Base-by-base conservation (phyloP, 2,797 vertebrate genomes). In the Enoplosus armatus region DNA sequence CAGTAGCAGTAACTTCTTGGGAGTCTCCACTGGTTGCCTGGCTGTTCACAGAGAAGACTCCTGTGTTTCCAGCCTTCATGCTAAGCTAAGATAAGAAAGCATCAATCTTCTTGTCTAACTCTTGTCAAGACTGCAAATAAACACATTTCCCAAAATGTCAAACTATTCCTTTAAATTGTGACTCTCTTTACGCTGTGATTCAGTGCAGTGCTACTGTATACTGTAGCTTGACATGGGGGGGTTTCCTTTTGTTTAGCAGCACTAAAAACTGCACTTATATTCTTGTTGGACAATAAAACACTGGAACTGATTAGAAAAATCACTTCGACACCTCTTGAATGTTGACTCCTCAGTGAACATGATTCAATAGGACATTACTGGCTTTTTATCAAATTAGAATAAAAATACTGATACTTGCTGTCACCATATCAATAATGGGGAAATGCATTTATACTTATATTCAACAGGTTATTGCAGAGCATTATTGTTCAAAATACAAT, bases 401-500 rank as follows among this genome's bases (percentile, higher is more conserved):
- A 66, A 79, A 89, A 85, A 83, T 64, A 83, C 63, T 29, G 69
- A 75, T 43, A 24, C 3, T 51, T 59, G 2, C 22, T 1, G 31
- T 70, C 56, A 61, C 29, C 26, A n/a, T 61, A 70, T 71, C 59
- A 65, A 35, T 68, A 51, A 69, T 12, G 29, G 70, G 27, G 61
- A 82, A 75, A 77, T 77, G 35, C 18, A n/a, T 51, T 78, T 69
- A 27, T 22, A 59, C 41, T 81, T 33, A 45, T 33, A 72, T 65
- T 81, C 54, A 68, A 58, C 72, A 56, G 76, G 82, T 89, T 90
- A 92, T 89, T 89, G 90, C 92, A 1, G 89, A 88, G 89, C 85
- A 75, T 86, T 84, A 88, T 80, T 87, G 88, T 91, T 93, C 89
- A 75, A 81, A 87, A 84, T 88, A 91, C 90, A 87, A 86, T 74